Evolutionary conservation across 2,113 vertebrate genomes (phyloP), one percentile per base, ranked within the genome.

Genomic region (Poeciliopsis turrubarensis): DNA sequence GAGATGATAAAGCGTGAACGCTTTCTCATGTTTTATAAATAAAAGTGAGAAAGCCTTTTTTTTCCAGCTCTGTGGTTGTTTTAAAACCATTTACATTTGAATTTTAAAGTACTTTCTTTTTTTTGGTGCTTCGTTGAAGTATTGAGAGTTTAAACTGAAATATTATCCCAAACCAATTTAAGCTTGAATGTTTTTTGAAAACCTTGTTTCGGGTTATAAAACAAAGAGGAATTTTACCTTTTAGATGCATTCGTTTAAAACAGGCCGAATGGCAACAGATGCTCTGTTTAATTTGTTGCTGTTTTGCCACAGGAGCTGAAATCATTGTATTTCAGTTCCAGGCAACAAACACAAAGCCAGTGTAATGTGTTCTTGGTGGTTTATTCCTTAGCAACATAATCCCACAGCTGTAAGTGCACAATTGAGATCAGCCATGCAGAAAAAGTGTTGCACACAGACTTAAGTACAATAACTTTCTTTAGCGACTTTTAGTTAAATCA

Each of bases 321-420:
- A 47, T 72, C 6, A 4, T 54, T 75, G 79, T 80, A 22, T 70
- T 0, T 83, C 73, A 81, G 84, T 90, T 67, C 81, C 68, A 80
- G 60, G 85, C 76, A 82, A 85, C 79, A 70, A 75, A 83, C 81
- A 44, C 60, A 4, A 2, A 67, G 64, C 73, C 60, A 76, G 29
- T 73, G 63, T 70, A 51, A 65, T 61, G 31, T 70, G 54, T 47
- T 68, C 44, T 51, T 9, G 15, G 57, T 68, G 37, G 74, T 61
- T 65, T 77, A 79, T 73, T 86, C 73, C 78, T 81, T 54, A 74
- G 85, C 79, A 83, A 86, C 76, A 75, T 47, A 76, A 73, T 81
- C 70, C 60, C 44, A 3, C 70, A 30, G 25, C 31, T 39, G 30
- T 70, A 77, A 77, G 73, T 86, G 34, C 75, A 80, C 71, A 69